Evolutionary conservation across 2,797 vertebrate genomes (phyloP), one percentile per base, ranked within the genome.

Genomic region (Syngnathus acus): DNA sequence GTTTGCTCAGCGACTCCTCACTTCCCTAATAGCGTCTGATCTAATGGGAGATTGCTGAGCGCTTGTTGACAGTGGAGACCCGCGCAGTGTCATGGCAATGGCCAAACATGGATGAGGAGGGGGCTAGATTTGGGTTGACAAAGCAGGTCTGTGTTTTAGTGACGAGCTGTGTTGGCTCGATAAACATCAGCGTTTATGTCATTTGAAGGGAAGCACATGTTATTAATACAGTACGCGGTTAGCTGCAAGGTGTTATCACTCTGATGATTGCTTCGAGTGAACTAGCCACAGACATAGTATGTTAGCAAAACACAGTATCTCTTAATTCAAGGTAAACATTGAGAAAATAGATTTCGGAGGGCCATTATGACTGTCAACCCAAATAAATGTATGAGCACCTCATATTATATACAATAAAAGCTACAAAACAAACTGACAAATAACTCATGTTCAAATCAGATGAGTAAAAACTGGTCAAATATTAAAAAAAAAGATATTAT

Each of bases 11-110:
- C 61, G 80, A 76, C 77, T 83, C 81, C 72, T 84, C 83, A 84
- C 75, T 63, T 67, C 71, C 65, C 86, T 88, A 89, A 88, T 89
- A 86, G 82, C 78, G 10, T 86, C 84, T 87, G 89, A 90, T 91
- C 85, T 84, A 88, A 86, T 82, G 80, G 79, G 64, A 87, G 88
- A 88, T 88, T 83, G 77, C 72, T 50, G 72, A 76, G 76, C 72
- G 78, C 72, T 80, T 82, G 85, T 85, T 85, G 84, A 87, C 82
- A 67, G 66, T 82, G 77, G 71, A 78, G 72, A 71, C 60, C 77
- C 60, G 19, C 70, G 23, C 71, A 66, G 75, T 11, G 80, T 75
- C 87, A 84, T 86, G 86, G 84, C 74, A 65, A 87, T 82, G 72
- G 76, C 70, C 83, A 85, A 84, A 87, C 85, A 86, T 6, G 59